phyloP scores from a whole-genome alignment of 2,113 vertebrate genomes.

The Dolichallabes microphthalmus region DNA sequence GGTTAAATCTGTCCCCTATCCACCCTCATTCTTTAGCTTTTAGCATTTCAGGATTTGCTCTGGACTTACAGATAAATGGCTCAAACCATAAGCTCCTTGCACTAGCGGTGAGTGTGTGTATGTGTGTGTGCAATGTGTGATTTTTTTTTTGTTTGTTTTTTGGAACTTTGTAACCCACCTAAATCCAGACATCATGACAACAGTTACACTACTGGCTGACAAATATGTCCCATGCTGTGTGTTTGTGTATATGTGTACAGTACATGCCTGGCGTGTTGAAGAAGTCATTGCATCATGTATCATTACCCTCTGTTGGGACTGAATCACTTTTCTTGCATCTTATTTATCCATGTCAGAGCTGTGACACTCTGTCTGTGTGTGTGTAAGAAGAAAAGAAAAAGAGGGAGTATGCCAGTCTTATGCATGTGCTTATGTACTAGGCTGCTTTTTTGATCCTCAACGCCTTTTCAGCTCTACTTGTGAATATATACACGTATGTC shows the following conservation, averaged over 20 bases:
- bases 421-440: slow-evolving; percentile 6
- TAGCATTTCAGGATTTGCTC: slow-evolving; percentile 55
- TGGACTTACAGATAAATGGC: slow-evolving; percentile 54
- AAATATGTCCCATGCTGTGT: background rate
- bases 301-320: background rate
- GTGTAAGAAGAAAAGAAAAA: background rate
- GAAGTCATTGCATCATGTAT: slow-evolving; percentile 23
- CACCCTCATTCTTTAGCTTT: slow-evolving; percentile 51
- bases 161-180: slow-evolving; percentile 22
- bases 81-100: slow-evolving; percentile 53
- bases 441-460: slow-evolving; percentile 49
- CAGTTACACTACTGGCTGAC: slow-evolving; percentile 9
- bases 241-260: slow-evolving; percentile 31
- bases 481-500: background rate
- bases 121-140: background rate
- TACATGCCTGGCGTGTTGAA: slow-evolving; percentile 34
- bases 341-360: slow-evolving; percentile 23
- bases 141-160: background rate
- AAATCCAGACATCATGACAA: slow-evolving; percentile 35
- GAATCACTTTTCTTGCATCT: background rate
- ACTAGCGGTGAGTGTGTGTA: background rate
- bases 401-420: background rate
- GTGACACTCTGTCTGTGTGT: background rate
- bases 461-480: slow-evolving; percentile 15
- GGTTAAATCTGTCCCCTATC: slow-evolving; percentile 40